Evolutionary conservation across 2,888 invertebrate species (phyloP).

Genomic region (Aproaerema taeniolella): DNA sequence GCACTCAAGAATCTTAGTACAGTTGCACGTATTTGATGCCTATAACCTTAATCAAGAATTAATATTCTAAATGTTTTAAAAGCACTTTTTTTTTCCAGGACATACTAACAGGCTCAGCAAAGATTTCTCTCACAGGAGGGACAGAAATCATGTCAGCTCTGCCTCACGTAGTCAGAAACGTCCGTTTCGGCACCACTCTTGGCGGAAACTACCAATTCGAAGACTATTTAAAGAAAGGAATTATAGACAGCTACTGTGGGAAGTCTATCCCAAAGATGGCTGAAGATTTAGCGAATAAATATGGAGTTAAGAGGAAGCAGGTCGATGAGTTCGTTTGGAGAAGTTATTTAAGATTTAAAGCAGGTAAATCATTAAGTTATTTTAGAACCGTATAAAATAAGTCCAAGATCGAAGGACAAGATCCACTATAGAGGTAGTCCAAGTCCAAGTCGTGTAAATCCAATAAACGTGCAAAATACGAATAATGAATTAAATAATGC

Average conservation of each 20-base stretch:
- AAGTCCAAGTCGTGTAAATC: too few relatives aligned
- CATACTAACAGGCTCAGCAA: conserved; percentile 87
- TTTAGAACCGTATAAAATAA: too few relatives aligned
- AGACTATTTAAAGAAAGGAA: conserved; percentile 74
- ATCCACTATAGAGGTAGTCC: not conserved
- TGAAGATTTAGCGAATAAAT: conserved; percentile 87
- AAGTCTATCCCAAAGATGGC: conserved; percentile 94
- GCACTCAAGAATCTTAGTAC: too few relatives aligned
- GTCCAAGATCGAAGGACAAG: not conserved
- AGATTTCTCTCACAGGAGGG: conserved; percentile 92
- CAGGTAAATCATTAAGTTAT: conserved; percentile 78
- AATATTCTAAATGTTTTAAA: too few relatives aligned
- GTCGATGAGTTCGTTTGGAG: conserved; percentile 89
- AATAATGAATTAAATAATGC: too few relatives aligned
- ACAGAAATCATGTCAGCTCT: conserved; percentile 95
- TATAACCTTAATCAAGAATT: too few relatives aligned
- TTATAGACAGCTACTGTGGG: conserved; percentile 87
- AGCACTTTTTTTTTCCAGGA: conserved; percentile 80
- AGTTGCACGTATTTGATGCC: too few relatives aligned
- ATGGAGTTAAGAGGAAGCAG: conserved; percentile 83
- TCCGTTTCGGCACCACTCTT: conserved; percentile 92
- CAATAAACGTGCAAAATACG: too few relatives aligned
- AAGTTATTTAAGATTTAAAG: conserved; percentile 91
- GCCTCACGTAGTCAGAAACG: conserved; percentile 88
- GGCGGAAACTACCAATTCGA: conserved; percentile 87